These are phyloP conservation scores for Pycnomerus fuliginosus DNA, from an alignment of 2,888 invertebrate genomes.

Conservation along the genomic window DNA sequence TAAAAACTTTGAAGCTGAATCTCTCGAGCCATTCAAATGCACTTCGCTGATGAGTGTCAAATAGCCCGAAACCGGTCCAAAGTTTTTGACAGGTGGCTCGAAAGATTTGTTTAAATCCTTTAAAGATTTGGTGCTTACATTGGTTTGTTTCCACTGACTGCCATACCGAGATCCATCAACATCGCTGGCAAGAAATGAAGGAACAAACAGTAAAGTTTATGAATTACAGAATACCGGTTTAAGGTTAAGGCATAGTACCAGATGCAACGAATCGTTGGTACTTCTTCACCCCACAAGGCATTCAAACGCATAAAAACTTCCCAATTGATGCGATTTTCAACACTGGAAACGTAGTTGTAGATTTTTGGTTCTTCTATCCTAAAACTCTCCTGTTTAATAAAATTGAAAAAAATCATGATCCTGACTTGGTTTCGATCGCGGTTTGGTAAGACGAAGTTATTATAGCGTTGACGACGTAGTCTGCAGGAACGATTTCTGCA, in stretches of 20 bases:
- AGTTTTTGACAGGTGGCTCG: too few species aligned
- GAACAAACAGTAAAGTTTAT: conserved; percentile 61
- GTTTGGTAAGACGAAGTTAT: conserved; percentile 60
- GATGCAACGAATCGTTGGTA: conserved; percentile 62
- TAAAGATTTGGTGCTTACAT: conserved; percentile 55
- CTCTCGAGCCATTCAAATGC: too few species aligned
- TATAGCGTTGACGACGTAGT: conserved; percentile 72
- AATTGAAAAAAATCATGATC: too few species aligned
- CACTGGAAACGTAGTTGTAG: conserved; percentile 19
- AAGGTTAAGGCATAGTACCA: conserved; percentile 68
- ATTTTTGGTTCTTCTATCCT: conserved; percentile 3
- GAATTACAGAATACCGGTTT: conserved; percentile 57
- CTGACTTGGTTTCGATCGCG: conserved; percentile 18
- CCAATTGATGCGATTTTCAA: conserved; percentile 15
- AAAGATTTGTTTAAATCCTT: too few species aligned
- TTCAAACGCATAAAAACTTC: conserved; percentile 57
- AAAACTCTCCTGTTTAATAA: too few species aligned
- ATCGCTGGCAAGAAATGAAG: conserved; percentile 64
- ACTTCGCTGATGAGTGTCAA: too few species aligned
- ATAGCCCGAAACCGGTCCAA: too few species aligned
- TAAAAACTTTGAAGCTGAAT: too few species aligned
- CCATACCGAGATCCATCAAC: conserved; percentile 56
- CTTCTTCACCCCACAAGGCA: conserved; percentile 55
- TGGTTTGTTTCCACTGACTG: conserved; percentile 56
- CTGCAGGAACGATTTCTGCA: conserved; percentile 79